Conservation (phyloP, 1,140 invertebrate genomes). For the Apis cerana region DNA sequence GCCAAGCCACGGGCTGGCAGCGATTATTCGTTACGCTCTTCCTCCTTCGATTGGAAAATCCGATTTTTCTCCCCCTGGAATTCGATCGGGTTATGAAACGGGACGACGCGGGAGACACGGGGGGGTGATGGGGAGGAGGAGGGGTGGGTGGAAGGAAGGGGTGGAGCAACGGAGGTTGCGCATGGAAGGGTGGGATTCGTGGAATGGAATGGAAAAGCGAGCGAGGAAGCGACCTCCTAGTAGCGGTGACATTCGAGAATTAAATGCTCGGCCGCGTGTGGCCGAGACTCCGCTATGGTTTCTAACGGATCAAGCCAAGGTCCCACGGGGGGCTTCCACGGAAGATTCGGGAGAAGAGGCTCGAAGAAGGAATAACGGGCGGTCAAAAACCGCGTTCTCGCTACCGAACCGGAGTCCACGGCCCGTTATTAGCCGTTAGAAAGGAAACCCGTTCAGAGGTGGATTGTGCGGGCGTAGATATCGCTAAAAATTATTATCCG, state of each 20-base stretch:
- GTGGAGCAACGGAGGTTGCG: too few species aligned
- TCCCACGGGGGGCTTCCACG: slow-evolving; percentile 13
- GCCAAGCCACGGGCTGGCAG: background rate
- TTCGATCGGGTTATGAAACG: too few species aligned
- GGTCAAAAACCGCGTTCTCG: slow-evolving; percentile 68
- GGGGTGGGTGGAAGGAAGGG: too few species aligned
- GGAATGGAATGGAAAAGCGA: background rate
- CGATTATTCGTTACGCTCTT: background rate
- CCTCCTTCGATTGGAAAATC: background rate
- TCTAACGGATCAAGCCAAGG: slow-evolving; percentile 67
- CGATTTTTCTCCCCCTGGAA: too few species aligned
- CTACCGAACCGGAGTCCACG: slow-evolving; percentile 23
- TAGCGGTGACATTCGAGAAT: slow-evolving; percentile 29
- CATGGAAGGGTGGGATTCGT: background rate
- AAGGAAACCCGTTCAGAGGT: slow-evolving; percentile 72
- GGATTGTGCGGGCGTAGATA: slow-evolving; percentile 31
- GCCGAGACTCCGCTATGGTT: slow-evolving; percentile 61
- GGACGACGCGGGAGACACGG: too few species aligned
- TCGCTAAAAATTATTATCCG: slow-evolving; percentile 36
- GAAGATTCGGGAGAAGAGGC: slow-evolving; percentile 39
- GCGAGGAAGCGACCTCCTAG: slow-evolving; percentile 1
- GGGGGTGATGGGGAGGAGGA: too few species aligned
- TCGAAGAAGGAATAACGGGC: slow-evolving; percentile 72
- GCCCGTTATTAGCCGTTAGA: slow-evolving; percentile 76
- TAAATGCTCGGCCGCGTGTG: slow-evolving; percentile 7